phyloP scores from a whole-genome alignment of 2,113 vertebrate species.

The Puntigrus tetrazona region DNA sequence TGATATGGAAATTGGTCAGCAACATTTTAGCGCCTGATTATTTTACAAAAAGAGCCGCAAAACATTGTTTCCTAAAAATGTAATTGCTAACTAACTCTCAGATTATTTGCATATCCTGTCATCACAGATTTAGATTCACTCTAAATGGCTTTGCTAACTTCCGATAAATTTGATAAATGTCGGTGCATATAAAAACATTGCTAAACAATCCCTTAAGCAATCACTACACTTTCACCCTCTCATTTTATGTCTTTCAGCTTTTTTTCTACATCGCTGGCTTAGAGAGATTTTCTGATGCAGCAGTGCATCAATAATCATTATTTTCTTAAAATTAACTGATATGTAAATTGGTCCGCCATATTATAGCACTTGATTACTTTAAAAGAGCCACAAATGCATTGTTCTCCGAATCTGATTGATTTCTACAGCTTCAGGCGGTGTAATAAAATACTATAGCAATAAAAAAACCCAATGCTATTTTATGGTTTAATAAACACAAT shows the following conservation, averaged over 20 bases:
- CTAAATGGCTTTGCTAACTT: neutral
- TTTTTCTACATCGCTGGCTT: neutral
- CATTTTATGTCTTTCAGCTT: neutral
- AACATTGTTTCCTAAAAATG: slow-evolving; percentile 48
- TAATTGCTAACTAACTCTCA: neutral
- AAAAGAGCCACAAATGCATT: slow-evolving; percentile 57
- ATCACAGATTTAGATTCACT: neutral
- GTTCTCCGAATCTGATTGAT: slow-evolving; percentile 60
- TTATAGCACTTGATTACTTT: slow-evolving; percentile 59
- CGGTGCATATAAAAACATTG: neutral
- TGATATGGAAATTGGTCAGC: slow-evolving; percentile 56
- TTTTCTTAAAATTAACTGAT: slow-evolving; percentile 48
- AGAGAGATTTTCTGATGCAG: slow-evolving; percentile 17
- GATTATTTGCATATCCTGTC: neutral
- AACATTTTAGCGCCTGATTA: slow-evolving; percentile 54
- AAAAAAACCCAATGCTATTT: slow-evolving; percentile 54
- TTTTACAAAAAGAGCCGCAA: slow-evolving; percentile 56
- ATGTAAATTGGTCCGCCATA: slow-evolving; percentile 55
- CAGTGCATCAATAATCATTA: slow-evolving; percentile 47
- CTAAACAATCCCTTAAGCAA: slow-evolving; percentile 12
- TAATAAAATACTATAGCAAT: slow-evolving; percentile 58
- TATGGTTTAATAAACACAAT: slow-evolving; percentile 60
- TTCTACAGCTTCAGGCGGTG: slow-evolving; percentile 56
- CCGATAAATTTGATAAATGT: neutral
- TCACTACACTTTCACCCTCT: slow-evolving; percentile 1